A percentile compares a stretch with the other conserved stretches of the same genome.
These are phyloP conservation scores for Nymphalis polychloros DNA, from an alignment of 2,888 invertebrate genomes.

Conservation along the genomic window DNA sequence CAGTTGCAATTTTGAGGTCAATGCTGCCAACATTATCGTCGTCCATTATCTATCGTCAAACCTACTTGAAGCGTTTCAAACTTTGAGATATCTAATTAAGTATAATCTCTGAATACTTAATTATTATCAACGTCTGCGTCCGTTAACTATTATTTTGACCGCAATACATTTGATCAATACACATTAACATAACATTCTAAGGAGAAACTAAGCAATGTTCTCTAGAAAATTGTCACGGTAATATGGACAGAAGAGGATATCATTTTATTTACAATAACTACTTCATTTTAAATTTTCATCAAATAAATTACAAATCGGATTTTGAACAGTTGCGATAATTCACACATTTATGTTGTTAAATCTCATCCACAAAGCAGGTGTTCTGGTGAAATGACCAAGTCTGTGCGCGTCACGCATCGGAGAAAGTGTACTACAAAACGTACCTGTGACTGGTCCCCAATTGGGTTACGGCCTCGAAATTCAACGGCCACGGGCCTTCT, in stretches of 20 bases:
- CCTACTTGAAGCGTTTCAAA: constrained; percentile 19
- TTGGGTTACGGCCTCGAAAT: constrained; percentile 79
- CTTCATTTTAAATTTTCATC: background rate
- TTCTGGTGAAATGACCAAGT: constrained; percentile 63
- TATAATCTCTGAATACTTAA: constrained; percentile 27
- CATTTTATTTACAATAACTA: background rate
- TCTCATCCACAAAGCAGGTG: constrained; percentile 48
- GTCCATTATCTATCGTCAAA: constrained; percentile 15
- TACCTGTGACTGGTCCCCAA: constrained; percentile 73
- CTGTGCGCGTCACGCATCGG: constrained; percentile 72
- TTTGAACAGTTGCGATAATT: constrained; percentile 14
- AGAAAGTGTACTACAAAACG: constrained; percentile 78
- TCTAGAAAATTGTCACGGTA: background rate
- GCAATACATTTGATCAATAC: constrained; percentile 33
- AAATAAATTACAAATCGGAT: background rate
- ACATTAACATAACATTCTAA: constrained; percentile 12
- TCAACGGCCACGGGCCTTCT: constrained; percentile 64
- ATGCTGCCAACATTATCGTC: constrained; percentile 14
- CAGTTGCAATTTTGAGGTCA: constrained; percentile 13
- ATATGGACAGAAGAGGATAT: background rate
- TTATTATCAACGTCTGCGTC: constrained; percentile 21
- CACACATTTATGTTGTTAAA: constrained; percentile 8
- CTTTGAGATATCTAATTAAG: constrained; percentile 24
- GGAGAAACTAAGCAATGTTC: constrained; percentile 11
- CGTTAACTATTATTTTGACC: constrained; percentile 30